Evolutionary conservation across 2,113 vertebrate genomes (phyloP).

Genomic region (Cebus imitator): DNA sequence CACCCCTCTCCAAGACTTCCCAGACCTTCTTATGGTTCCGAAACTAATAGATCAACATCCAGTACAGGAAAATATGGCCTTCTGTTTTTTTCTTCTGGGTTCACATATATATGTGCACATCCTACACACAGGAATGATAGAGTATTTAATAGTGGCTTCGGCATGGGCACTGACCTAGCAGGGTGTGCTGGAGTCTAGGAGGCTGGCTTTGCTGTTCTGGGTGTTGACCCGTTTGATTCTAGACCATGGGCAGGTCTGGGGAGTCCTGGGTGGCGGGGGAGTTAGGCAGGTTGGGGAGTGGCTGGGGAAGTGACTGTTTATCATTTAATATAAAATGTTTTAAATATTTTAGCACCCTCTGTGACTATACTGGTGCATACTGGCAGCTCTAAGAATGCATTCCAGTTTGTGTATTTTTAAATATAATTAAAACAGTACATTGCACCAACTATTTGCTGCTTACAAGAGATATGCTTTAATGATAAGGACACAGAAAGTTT

Average conservation of each 20-base stretch:
- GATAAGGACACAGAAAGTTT: neutral
- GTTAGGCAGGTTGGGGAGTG: neutral
- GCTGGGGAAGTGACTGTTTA: neutral
- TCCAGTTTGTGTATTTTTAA: neutral
- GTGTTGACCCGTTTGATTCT: neutral
- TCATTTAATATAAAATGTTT: neutral
- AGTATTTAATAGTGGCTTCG: neutral
- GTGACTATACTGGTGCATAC: neutral
- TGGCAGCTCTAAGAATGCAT: neutral
- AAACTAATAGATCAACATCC: neutral
- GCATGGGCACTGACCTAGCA: neutral
- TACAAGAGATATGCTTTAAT: neutral
- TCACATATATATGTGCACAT: neutral
- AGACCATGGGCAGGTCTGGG: neutral
- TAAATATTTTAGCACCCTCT: neutral
- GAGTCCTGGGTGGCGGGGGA: neutral
- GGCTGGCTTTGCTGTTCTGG: neutral
- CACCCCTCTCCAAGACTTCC: neutral
- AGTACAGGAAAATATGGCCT: neutral
- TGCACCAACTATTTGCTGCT: neutral
- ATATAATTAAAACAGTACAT: neutral
- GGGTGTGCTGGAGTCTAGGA: neutral
- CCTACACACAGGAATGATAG: neutral
- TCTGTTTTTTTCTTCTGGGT: neutral
- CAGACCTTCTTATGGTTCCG: neutral